Evolutionary conservation across 2,888 invertebrate genomes (phyloP).

Genomic region (Pandemis cinnamomeana): DNA sequence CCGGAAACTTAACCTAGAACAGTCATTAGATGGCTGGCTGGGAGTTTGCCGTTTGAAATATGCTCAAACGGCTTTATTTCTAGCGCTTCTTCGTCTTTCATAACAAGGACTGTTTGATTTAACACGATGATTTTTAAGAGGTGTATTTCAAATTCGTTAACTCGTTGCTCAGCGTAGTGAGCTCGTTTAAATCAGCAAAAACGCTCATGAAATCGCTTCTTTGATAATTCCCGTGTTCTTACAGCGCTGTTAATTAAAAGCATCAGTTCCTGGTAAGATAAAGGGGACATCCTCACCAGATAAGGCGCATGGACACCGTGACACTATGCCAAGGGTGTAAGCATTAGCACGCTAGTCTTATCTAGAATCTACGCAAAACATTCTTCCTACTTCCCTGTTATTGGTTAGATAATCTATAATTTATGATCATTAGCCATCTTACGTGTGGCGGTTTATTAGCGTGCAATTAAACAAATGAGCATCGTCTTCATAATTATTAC

Average conservation of each 20-base stretch:
- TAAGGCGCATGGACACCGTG: constrained; percentile 47
- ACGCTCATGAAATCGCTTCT: not conserved
- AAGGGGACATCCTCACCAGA: constrained; percentile 44
- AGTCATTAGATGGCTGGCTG: not conserved
- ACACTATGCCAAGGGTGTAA: constrained; percentile 45
- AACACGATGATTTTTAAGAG: not conserved
- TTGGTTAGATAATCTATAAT: constrained; percentile 35
- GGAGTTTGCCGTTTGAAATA: not conserved
- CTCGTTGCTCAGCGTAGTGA: not conserved
- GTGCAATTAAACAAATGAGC: constrained; percentile 7
- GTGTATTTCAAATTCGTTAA: not conserved
- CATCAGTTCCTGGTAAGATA: constrained; percentile 45
- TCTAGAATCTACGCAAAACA: constrained; percentile 27
- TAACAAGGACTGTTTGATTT: not conserved
- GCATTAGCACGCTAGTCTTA: constrained; percentile 41
- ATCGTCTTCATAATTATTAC: not conserved
- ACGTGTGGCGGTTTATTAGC: constrained; percentile 3
- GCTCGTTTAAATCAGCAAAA: not conserved
- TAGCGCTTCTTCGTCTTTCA: not conserved
- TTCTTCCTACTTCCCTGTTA: constrained; percentile 37
- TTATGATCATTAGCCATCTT: constrained; percentile 17
- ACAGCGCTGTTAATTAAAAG: constrained; percentile 44
- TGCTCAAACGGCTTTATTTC: not conserved
- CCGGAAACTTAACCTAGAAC: constrained; percentile 28
- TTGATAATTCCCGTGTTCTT: not conserved